phyloP scores from a whole-genome alignment of 1,140 invertebrate genomes.

The Trinorchestia longiramus region DNA sequence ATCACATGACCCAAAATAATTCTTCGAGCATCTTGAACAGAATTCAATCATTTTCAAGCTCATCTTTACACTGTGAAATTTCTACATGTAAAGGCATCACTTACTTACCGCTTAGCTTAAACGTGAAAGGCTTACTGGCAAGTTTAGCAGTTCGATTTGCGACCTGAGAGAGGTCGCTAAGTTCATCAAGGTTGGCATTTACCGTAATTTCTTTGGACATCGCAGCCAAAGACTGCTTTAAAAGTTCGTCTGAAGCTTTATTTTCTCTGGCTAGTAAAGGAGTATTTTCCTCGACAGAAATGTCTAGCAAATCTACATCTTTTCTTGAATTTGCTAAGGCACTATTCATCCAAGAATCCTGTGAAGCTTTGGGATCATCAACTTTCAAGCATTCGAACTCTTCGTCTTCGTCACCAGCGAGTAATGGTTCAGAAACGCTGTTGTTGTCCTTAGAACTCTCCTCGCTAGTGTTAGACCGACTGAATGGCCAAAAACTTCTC shows the following conservation, averaged over 20 bases:
- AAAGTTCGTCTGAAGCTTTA: not conserved
- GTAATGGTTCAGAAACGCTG: constrained; percentile 20
- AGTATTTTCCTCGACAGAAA: not conserved
- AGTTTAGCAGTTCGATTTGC: not conserved
- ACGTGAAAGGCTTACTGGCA: constrained; percentile 27
- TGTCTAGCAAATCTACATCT: not conserved
- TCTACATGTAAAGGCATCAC: no score
- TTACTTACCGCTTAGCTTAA: not conserved
- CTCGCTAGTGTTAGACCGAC: constrained; percentile 33
- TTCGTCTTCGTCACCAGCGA: not conserved
- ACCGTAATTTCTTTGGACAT: constrained; percentile 18
- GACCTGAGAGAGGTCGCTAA: not conserved
- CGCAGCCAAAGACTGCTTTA: constrained; percentile 19
- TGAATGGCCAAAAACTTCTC: constrained; percentile 39
- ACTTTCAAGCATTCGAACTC: not conserved
- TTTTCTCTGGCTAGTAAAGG: not conserved
- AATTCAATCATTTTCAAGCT: not conserved
- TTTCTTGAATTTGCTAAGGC: not conserved
- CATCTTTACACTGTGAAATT: not conserved
- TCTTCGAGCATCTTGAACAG: not conserved
- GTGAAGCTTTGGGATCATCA: not conserved
- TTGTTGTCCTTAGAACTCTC: constrained; percentile 29
- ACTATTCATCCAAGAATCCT: not conserved
- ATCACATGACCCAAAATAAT: not conserved
- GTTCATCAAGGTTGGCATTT: not conserved